Evolutionary conservation across 2,888 invertebrate species (phyloP).

Genomic region (Eupeodes latifasciatus): DNA sequence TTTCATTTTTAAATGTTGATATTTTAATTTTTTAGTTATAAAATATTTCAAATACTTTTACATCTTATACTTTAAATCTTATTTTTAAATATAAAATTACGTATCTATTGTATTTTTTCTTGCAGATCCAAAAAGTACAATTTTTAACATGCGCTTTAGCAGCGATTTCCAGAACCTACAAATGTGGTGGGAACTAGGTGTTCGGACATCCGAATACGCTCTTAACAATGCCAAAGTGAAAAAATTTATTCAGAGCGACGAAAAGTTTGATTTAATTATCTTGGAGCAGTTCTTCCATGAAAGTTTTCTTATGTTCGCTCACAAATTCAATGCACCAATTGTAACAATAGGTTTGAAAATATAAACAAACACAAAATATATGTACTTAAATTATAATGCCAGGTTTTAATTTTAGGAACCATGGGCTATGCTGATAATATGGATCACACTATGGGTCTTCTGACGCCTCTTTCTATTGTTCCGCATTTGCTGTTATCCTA

Average conservation of each 20-base stretch:
- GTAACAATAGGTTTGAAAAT: slow-evolving; percentile 80
- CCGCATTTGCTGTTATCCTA: slow-evolving; percentile 82
- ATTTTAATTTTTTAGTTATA: neutral
- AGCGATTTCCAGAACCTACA: slow-evolving; percentile 82
- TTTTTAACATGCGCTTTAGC: slow-evolving; percentile 82
- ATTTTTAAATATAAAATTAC: no score
- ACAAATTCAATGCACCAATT: slow-evolving; percentile 83
- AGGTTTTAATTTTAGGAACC: slow-evolving; percentile 78
- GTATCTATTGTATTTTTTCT: neutral
- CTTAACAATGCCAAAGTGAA: slow-evolving; percentile 81
- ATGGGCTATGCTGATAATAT: slow-evolving; percentile 84
- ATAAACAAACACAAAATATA: neutral
- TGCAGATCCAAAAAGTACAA: slow-evolving; percentile 81
- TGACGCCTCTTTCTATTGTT: slow-evolving; percentile 83
- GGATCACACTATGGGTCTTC: slow-evolving; percentile 83
- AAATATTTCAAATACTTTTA: no score
- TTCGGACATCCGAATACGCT: slow-evolving; percentile 81
- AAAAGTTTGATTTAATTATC: slow-evolving; percentile 84
- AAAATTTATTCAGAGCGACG: slow-evolving; percentile 80
- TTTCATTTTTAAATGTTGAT: neutral
- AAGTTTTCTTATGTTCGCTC: slow-evolving; percentile 84
- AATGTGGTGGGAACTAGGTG: slow-evolving; percentile 81
- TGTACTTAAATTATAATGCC: no score
- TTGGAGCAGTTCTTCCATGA: slow-evolving; percentile 84
- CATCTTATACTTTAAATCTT: no score